A percentile compares a stretch with the other conserved stretches of the same genome.
Conservation (phyloP, 2,888 invertebrate species). For the Ditylenchus weischeri region DNA sequence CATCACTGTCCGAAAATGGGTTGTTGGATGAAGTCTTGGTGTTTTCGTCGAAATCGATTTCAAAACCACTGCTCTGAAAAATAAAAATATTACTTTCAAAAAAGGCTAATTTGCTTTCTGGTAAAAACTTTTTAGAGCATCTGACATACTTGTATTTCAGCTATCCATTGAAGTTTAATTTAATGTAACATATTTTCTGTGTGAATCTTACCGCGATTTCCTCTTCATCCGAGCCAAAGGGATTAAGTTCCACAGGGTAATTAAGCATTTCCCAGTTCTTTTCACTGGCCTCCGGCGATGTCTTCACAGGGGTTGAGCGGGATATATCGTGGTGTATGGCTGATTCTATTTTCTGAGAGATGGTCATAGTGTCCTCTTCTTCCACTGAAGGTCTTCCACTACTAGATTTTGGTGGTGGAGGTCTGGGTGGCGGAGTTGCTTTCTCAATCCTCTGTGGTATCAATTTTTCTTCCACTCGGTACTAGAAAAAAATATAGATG, state of each 20-base stretch:
- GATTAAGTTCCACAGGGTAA: constrained; percentile 26
- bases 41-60: constrained; percentile 12
- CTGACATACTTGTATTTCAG: background rate
- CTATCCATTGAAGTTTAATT: background rate
- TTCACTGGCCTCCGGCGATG: constrained; percentile 14
- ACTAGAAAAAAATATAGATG: constrained; percentile 12
- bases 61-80: constrained; percentile 5
- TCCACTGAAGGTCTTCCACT: background rate
- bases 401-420: constrained; percentile 21
- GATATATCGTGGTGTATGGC: constrained; percentile 8
- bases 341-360: constrained; percentile 6
- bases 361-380: constrained; percentile 6
- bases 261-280: constrained; percentile 19
- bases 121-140: background rate
- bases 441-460: background rate
- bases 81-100: background rate
- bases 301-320: background rate
- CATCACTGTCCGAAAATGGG: constrained; percentile 11
- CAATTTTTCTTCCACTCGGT: constrained; percentile 14
- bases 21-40: constrained; percentile 11
- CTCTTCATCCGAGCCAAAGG: constrained; percentile 28
- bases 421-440: constrained; percentile 23
- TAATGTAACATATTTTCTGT: background rate
- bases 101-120: background rate
- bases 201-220: constrained; percentile 14